Evolutionary conservation across 2,113 vertebrate species (phyloP), one percentile per base, ranked within the genome.

Genomic region (Anser brachyrhynchus): DNA sequence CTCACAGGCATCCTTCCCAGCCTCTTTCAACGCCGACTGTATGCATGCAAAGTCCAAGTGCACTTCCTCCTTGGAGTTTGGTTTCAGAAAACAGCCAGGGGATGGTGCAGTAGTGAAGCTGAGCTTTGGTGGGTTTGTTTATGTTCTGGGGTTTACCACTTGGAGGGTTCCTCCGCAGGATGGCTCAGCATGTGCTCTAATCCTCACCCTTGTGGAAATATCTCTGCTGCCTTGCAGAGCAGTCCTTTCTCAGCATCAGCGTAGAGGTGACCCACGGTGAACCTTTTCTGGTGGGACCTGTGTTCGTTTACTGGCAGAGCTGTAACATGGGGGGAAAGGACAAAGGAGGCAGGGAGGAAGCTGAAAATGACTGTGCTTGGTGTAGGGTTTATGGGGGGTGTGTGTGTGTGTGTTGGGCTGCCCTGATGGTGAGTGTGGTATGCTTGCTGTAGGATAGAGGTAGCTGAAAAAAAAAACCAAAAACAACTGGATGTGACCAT

Each of bases 371-470:
- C 10, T 13, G 15, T 79, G 16, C 6, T 37, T 61, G 37, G 25
- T 4, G 11, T 22, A 37, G 15, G 46, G 23, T 70, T 46, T 35
- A 35, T 35, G 35, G 35, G 35, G 35, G 6, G 35, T 35, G 35
- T 35, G 35, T 35, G 35, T 35, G 35, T 35, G 35, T 35, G 35
- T 37, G n/a, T 66, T 28, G 44, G 25, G 54, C 55, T 87, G 39
- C 33, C 31, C 14, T 0, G 0, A 18, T 62, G 33, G 52, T 7
- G 22, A 41, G 8, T 23, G 33, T 23, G 3, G 3, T 23, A 75
- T 13, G 11, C 74, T 11, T 49, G 58, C 62, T 66, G 22, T 10
- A 16, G 82, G 71, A 17, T 44, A n/a, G 49, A 17, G 21, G 13
- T 31, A n/a, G 18, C 35, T 92, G 39, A 15, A 43, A 43, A 43